Evolutionary conservation across 2,888 invertebrate genomes (phyloP), one percentile per base, ranked within the genome.

Genomic region (Idaea aversata): DNA sequence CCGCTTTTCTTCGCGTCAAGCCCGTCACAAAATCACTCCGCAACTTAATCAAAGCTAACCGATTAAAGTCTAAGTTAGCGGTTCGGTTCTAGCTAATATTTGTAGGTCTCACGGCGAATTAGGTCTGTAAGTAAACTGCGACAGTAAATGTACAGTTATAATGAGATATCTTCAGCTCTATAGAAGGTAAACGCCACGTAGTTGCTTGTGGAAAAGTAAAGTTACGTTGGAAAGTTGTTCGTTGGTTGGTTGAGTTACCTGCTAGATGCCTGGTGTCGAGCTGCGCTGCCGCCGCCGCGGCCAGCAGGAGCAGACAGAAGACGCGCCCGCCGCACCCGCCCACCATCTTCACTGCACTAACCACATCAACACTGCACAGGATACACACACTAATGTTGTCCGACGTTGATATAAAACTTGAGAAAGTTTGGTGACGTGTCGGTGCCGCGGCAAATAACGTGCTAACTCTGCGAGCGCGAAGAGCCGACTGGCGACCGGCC

Each of bases 281-380:
- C 78, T 89, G 88, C 65, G 90, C 91, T 72, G 87, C 86, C 67
- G 82, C 86, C 70, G 83, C 82, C 57, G 81, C 86, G 67, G 82
- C 83, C 80, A 88, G 75, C 82, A 88, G 76, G 67, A 86, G 81
- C 78, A 90, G 86, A 83, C 90, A 90, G 88, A 87, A 90, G 88
- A 90, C 91, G 88, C 82, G 83, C 80, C 84, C 82, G 91, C 90
- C 92, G 90, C 87, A 83, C 88, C 88, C 86, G 90, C 87, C 83
- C 88, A 88, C 86, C 92, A 92, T 92, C 79, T 82, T 85, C 87
- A 86, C 83, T 77, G 75, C 81, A 82, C 72, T 62, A 83, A 84
- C 84, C 91, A 90, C 91, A 91, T 91, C 87, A 87, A 92, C 90
- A 89, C 88, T 81, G 78, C 83, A 83, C 83, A 85, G 84, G 78